Evolutionary conservation across 2,797 vertebrate genomes (phyloP).

Genomic region (Percopsis omiscomaycus): DNA sequence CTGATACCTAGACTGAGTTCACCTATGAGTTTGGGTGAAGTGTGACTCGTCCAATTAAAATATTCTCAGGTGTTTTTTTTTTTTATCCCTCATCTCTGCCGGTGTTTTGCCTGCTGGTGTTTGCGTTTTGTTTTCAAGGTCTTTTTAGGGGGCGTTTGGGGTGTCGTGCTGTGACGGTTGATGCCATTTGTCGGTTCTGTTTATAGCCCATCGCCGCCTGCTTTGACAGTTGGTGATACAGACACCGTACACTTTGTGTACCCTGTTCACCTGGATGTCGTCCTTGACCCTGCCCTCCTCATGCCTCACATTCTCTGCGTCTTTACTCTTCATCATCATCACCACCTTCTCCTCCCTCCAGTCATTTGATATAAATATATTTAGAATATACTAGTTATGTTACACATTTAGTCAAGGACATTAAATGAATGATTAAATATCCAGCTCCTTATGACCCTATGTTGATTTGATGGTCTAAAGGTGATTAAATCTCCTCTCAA

Average conservation of each 20-base stretch:
- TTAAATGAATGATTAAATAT: no score
- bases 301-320: conserved; percentile 5
- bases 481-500: no score
- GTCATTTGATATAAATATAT: no score
- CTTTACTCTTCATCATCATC: background rate
- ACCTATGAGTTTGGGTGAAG: background rate
- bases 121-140: conserved; percentile 3
- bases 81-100: background rate
- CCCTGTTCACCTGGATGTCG: background rate
- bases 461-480: no score
- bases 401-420: no score
- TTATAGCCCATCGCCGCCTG: conserved; percentile 3
- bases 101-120: conserved; percentile 16
- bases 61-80: conserved; percentile 13
- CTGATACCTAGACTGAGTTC: background rate
- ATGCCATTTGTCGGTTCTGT: conserved; percentile 20
- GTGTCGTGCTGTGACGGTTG: conserved; percentile 14
- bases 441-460: no score
- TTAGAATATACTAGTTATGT: no score
- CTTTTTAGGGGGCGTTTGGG: background rate
- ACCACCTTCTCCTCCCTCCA: background rate
- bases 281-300: conserved; percentile 1
- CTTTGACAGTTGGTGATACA: conserved; percentile 12
- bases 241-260: conserved; percentile 25
- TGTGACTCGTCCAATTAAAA: no score